Conservation (phyloP, 2,113 vertebrate genomes). For the Periophthalmodon schlosseri region DNA sequence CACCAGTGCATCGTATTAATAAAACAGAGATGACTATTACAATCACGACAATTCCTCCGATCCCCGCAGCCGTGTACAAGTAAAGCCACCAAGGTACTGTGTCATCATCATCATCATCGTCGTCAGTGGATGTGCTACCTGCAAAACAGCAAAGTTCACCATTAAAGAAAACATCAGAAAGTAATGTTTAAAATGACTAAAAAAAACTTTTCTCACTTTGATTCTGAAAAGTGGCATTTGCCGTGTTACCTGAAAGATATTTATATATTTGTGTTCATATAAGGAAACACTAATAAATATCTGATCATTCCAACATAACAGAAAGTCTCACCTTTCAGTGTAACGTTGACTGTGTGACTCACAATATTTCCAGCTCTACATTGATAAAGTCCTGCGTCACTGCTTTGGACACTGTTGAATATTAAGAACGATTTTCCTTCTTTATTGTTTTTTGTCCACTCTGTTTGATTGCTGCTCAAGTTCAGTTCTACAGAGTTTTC, state of each 20-base stretch:
- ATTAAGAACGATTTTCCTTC: slow-evolving; percentile 8
- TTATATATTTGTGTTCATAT: background rate
- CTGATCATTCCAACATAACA: background rate
- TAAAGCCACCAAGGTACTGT: background rate
- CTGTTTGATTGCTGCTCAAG: background rate
- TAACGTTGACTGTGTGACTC: slow-evolving; percentile 44
- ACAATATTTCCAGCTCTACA: fast-evolving
- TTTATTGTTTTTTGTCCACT: fast-evolving
- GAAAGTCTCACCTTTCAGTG: slow-evolving; percentile 48
- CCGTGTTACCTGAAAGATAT: background rate
- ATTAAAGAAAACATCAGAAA: background rate
- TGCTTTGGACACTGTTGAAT: slow-evolving; percentile 26
- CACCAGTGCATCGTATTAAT: slow-evolving; percentile 51
- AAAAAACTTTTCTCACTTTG: background rate
- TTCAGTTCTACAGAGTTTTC: background rate
- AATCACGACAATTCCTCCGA: slow-evolving; percentile 40
- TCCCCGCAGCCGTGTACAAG: slow-evolving; percentile 53
- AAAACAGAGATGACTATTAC: slow-evolving; percentile 53
- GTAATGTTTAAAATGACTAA: background rate
- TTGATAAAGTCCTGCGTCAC: slow-evolving; percentile 57
- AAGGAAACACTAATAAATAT: background rate
- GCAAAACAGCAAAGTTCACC: background rate
- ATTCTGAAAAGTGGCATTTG: background rate
- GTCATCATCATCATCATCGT: fast-evolving
- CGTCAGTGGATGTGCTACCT: fast-evolving